Base-by-base conservation (phyloP, 2,888 invertebrate genomes). In the Clostera curtula region DNA sequence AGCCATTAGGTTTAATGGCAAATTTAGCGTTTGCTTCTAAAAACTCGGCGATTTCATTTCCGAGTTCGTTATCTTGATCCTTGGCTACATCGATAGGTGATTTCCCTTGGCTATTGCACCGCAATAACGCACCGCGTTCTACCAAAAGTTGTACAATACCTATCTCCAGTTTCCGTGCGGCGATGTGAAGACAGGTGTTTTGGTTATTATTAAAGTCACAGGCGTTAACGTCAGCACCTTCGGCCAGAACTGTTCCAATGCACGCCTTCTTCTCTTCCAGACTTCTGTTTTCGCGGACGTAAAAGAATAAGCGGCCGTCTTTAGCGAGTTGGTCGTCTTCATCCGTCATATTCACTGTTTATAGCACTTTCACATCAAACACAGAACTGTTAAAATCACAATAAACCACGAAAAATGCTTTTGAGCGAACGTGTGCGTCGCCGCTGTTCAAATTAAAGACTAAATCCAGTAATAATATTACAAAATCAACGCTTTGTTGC, bases 141-240 rank as follows among this genome's bases (percentile, higher is more conserved):
- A 49, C 20, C 0, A 49, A 30, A 13, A 44, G 37, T 8, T 31
- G 14, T 3, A 48, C 51, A 11, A 50, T 3, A 15, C 39, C 38
- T n/a, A 28, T 47, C 26, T 50, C 39, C 6, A 31, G 33, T 12
- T 30, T 43, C 25, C 37, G 27, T 1, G 33, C 36, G 12, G 41
- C 49, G 9, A 51, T 44, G 4, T 49, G 49, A 24, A 49, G 19
- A 1, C 48, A 26, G 11, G 49, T 49, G 22, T 49, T 51, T 3
- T 36, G 24, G 3, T 30, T 34, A 9, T 49, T 31, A 12, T 49
- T 49, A 9, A 29, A 24, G 22, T 49, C 51, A 2, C 12, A 19
- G n/a, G 27, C 37, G 25, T 44, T 48, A 12, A 51, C 31, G 10
- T 49, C 28, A 12, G 51, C 49, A n/a, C 49, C 44, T 1, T 40